Evolutionary conservation across 2,797 vertebrate species (phyloP), one percentile per base, ranked within the genome.

Genomic region (Myripristis jacobus): DNA sequence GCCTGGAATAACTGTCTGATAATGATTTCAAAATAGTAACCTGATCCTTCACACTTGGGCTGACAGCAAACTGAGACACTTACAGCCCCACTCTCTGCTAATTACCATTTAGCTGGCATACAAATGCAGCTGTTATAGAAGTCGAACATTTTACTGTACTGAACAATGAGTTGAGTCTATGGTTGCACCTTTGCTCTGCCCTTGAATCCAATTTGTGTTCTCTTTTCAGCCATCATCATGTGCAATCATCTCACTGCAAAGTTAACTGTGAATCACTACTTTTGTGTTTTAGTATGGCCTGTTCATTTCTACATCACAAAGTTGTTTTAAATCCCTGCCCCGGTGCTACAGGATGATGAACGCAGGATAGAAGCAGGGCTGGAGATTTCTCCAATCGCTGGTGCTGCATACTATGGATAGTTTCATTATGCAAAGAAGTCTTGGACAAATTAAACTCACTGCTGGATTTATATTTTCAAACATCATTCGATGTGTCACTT

Each of bases 11-110:
- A 66, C 29, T 38, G 58, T n/a, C 27, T 43, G 46, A 57, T 27
- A 3, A 65, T 46, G 24, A 46, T 73, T 69, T 53, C 51, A 66
- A 72, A 78, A 70, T 41, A 73, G 44, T 18, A 69, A 57, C 24
- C 34, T 43, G 16, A 10, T 53, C 29, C 7, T 15, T 60, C 24
- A 55, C 22, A 52, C 12, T 54, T n/a, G n/a, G n/a, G 36, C 67
- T 66, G 67, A 59, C 11, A 59, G 47, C 12, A 73, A 58, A n/a
- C n/a, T n/a, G n/a, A n/a, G n/a, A n/a, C n/a, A 51, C 18, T 38
- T 41, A 43, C 19, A 25, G 22, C 18, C 44, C 12, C 56, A 25
- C 51, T 46, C 21, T 41, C 43, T 22, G 43, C 27, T 60, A 24
- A 54, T 62, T 47, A 62, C 21, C 1, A 34, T 66, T 36, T 29